A percentile compares a stretch with the other conserved stretches of the same genome.
Evolutionary conservation across 2,797 vertebrate species (phyloP).

Genomic region (Poeciliopsis infans): DNA sequence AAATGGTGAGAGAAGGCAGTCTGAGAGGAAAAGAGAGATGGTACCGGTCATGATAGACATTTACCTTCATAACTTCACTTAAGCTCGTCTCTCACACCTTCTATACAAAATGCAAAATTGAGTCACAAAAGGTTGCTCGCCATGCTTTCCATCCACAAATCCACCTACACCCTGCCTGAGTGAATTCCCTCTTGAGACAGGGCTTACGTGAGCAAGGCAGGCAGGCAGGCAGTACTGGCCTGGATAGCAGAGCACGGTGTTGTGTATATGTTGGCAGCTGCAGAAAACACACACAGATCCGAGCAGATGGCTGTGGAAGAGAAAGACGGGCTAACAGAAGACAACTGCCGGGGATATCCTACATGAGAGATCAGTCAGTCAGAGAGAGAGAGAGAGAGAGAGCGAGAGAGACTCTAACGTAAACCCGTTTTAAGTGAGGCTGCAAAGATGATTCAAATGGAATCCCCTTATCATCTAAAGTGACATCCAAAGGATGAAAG

Average conservation of each 20-base stretch:
- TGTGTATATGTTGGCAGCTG: conserved; percentile 73
- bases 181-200: conserved; percentile 74
- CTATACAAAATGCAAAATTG: conserved; percentile 60
- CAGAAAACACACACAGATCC: conserved; percentile 63
- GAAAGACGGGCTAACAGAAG: conserved; percentile 70
- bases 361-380: conserved; percentile 65
- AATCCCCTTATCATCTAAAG: conserved; percentile 49
- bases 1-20: neutral
- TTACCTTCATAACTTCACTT: conserved; percentile 21
- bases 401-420: conserved; percentile 35
- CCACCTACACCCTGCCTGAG: conserved; percentile 73
- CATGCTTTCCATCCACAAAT: conserved; percentile 65
- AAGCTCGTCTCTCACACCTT: conserved; percentile 36
- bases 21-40: conserved; percentile 8
- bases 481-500: conserved; percentile 47
- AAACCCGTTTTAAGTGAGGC: conserved; percentile 35
- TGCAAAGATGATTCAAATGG: conserved; percentile 50
- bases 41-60: conserved; percentile 19
- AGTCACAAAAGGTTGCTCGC: conserved; percentile 69
- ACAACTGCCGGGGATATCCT: conserved; percentile 76
- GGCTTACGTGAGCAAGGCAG: conserved; percentile 71
- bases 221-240: conserved; percentile 64
- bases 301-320: conserved; percentile 76
- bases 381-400: conserved; percentile 24
- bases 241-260: conserved; percentile 62